Evolutionary conservation across 2,888 invertebrate genomes (phyloP).

Genomic region (Acleris literana): DNA sequence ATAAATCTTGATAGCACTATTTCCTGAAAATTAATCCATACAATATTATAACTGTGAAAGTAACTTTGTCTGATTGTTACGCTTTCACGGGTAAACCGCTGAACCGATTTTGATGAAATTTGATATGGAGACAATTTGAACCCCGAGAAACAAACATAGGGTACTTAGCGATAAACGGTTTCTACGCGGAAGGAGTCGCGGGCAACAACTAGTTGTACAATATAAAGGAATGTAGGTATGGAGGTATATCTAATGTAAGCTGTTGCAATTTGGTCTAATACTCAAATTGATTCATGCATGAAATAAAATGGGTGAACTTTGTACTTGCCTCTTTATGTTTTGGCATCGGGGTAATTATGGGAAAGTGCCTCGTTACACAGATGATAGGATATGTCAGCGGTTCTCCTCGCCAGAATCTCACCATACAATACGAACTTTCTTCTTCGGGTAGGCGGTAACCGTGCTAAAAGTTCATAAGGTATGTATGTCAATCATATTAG

Average conservation of each 20-base stretch:
- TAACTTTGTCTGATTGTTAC: too few species aligned
- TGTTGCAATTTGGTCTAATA: too few species aligned
- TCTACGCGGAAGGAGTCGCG: too few species aligned
- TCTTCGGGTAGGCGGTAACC: conserved; percentile 73
- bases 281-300: too few species aligned
- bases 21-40: conserved; percentile 47
- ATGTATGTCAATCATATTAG: conserved; percentile 10
- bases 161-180: too few species aligned
- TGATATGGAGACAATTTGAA: not conserved
- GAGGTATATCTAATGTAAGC: too few species aligned
- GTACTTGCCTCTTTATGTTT: conserved; percentile 58
- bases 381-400: conserved; percentile 70
- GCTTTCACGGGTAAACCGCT: too few species aligned
- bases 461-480: conserved; percentile 52
- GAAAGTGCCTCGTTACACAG: conserved; percentile 64
- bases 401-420: conserved; percentile 76
- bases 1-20: conserved; percentile 57
- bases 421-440: conserved; percentile 59
- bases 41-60: too few species aligned
- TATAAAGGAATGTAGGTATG: too few species aligned
- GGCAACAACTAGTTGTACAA: too few species aligned
- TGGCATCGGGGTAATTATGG: conserved; percentile 65
- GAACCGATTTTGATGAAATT: too few species aligned
- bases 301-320: too few species aligned
- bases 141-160: not conserved